Evolutionary conservation across 2,797 vertebrate genomes (phyloP).

Genomic region (Dendrocincla tyrannina): DNA sequence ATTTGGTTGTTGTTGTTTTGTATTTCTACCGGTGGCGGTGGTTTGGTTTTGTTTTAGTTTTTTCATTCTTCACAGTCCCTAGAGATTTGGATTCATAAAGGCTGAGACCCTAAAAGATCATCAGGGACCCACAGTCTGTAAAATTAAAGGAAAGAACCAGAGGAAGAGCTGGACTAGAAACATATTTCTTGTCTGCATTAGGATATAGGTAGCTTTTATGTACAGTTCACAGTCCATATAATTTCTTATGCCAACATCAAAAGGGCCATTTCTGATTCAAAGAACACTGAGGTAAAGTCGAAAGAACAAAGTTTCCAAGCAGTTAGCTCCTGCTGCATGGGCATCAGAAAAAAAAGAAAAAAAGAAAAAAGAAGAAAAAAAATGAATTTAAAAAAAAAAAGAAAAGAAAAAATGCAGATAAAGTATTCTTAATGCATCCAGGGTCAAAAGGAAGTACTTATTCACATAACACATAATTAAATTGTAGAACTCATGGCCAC

Average conservation of each 20-base stretch:
- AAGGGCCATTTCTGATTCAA: neutral
- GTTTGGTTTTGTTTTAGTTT: neutral
- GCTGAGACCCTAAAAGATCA: neutral
- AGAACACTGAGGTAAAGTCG: neutral
- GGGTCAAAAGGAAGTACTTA: conserved; percentile 68
- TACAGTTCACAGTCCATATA: neutral
- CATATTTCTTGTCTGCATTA: neutral
- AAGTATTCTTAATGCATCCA: conserved; percentile 56
- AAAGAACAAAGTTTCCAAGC: neutral
- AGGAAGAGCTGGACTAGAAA: neutral
- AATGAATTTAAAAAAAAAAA: too few species aligned
- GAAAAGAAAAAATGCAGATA: neutral
- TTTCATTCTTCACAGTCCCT: neutral
- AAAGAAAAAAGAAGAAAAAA: neutral
- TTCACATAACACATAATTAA: conserved; percentile 60
- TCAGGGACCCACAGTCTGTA: neutral
- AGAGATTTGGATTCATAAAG: neutral
- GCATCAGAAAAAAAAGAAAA: neutral
- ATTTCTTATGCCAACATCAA: neutral
- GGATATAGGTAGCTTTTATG: neutral
- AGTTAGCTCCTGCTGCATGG: neutral
- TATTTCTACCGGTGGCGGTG: neutral
- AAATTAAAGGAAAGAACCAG: neutral
- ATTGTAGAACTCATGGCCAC: conserved; percentile 34
- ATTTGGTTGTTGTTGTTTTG: too few species aligned